Conservation (phyloP, 2,113 vertebrate species). For the Proteles cristata region DNA sequence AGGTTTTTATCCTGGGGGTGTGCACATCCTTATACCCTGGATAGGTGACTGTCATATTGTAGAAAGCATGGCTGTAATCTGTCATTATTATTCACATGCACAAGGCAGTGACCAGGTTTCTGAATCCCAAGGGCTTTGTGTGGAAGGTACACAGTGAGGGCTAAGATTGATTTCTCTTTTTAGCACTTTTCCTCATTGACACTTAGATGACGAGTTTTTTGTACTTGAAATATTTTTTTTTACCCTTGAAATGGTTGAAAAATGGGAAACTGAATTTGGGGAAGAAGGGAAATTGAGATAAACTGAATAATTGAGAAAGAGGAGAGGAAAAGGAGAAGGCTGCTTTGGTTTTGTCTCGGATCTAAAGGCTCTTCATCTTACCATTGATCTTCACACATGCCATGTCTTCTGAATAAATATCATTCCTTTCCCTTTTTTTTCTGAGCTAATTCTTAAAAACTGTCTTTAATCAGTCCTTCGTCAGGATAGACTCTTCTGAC, state of each 20-base stretch:
- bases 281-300: not conserved
- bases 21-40: not conserved
- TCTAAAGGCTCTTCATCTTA: not conserved
- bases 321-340: not conserved
- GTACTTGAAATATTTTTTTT: not conserved
- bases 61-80: not conserved
- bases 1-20: not conserved
- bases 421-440: not conserved
- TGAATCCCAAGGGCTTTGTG: not conserved
- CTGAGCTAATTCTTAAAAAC: not conserved
- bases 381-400: not conserved
- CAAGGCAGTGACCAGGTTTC: not conserved
- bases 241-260: not conserved
- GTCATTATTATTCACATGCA: not conserved
- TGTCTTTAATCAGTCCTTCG: not conserved
- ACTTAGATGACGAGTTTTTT: not conserved
- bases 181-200: not conserved
- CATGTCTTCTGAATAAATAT: not conserved
- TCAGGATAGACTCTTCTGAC: not conserved
- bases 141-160: not conserved
- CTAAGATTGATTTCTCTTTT: not conserved
- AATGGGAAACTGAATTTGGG: not conserved
- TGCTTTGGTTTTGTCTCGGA: not conserved
- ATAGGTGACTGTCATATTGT: not conserved
- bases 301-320: not conserved